Evolutionary conservation across 1,140 invertebrate species (phyloP), one percentile per base, ranked within the genome.

Genomic region (Drosophila sucinea): DNA sequence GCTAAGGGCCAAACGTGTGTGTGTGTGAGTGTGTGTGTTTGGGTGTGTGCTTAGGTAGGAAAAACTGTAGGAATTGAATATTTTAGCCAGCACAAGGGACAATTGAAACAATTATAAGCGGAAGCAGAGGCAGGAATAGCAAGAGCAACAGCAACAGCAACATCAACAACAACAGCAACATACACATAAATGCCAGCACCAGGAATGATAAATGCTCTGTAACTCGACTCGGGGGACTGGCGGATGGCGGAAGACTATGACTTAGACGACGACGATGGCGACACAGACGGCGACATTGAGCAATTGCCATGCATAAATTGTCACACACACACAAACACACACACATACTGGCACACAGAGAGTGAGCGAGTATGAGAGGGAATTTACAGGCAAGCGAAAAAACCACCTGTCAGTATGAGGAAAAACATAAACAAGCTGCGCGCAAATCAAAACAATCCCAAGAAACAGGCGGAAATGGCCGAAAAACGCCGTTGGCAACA

Each of bases 241-340:
- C 44, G 40, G 40, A 41, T 51, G 70, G 67, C 57, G 72, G 62
- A 73, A 38, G 61, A 69, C 63, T 60, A 23, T 35, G 35, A 57
- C 25, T 57, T 33, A 35, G 51, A 8, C 29, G 27, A 38, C 35
- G 8, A 38, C 35, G 11, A 8, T 17, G 25, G 27, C 64, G 73
- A 35, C 58, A 60, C 73, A 79, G 70, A 78, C 74, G 68, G 54
- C 72, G 82, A 86, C 82, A 82, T 77, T 86, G 82, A 86, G 83
- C 75, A 87, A 86, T 87, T 86, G 82, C 83, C 44, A 58, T 70
- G 79, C 83, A 86, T 86, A 86, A 86, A 86, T 87, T 82, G 73
- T 67, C 68, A 35, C 61, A 54, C 73, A 73, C 35, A 63, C 57
- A 58, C 76, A 41, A 54, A 61, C 54, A 54, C 67, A 27, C 32